Evolutionary conservation across 2,888 invertebrate species (phyloP).

Genomic region (Microctonus hyperodae): DNA sequence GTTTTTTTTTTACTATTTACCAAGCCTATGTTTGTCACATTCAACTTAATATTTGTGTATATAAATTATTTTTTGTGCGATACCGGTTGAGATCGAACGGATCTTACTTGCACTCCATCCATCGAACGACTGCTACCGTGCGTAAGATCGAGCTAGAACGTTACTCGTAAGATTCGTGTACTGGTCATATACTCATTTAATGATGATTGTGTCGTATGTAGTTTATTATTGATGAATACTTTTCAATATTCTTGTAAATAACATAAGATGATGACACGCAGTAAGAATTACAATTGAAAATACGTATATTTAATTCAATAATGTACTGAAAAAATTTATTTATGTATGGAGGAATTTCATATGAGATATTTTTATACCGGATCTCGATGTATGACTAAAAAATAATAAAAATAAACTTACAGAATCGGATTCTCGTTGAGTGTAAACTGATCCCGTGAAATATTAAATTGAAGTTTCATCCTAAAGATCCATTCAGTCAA

Average conservation of each 20-base stretch:
- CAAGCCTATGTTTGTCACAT: not conserved
- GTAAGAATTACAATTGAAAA: not conserved
- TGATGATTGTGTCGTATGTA: slow-evolving; percentile 39
- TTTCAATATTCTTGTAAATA: not conserved
- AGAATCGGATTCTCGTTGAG: not conserved
- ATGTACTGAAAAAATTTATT: not conserved
- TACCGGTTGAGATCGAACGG: slow-evolving; percentile 12
- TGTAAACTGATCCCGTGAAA: too few species aligned
- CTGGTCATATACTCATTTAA: slow-evolving; percentile 38
- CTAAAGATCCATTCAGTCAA: not conserved
- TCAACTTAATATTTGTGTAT: not conserved
- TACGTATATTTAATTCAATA: not conserved
- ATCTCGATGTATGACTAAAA: not conserved
- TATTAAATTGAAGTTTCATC: too few species aligned
- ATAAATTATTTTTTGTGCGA: not conserved
- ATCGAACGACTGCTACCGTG: slow-evolving; percentile 8
- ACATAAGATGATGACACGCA: not conserved
- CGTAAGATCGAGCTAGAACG: slow-evolving; percentile 5
- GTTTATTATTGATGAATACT: slow-evolving; percentile 31
- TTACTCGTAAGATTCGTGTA: slow-evolving; percentile 32
- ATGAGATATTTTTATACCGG: not conserved
- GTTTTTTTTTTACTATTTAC: too few species aligned
- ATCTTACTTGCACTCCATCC: slow-evolving; percentile 7
- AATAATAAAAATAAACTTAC: not conserved
- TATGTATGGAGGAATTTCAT: not conserved